Conservation (phyloP, 2,113 vertebrate genomes). For the Sinocyclocheilus anshuiensis region DNA sequence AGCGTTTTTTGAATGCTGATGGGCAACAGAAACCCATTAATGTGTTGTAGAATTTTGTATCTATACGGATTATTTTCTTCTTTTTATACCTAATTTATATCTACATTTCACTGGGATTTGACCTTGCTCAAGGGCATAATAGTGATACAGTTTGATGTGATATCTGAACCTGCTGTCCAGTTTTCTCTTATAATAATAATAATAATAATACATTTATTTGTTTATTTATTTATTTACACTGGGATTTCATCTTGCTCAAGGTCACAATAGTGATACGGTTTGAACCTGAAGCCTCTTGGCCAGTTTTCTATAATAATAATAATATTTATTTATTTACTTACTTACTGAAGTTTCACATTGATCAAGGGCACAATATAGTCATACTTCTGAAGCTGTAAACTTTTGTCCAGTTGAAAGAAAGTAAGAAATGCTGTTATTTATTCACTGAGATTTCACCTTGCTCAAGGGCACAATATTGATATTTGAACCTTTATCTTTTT, state of each 20-base stretch:
- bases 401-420: too few species aligned
- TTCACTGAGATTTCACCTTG: too few species aligned
- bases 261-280: not conserved
- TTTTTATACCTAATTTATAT: not conserved
- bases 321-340: too few species aligned
- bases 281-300: too few species aligned
- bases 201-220: not conserved
- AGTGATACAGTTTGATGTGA: not conserved
- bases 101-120: not conserved
- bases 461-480: too few species aligned
- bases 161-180: not conserved
- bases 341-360: too few species aligned
- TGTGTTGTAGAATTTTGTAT: slow-evolving; percentile 8
- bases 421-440: not conserved
- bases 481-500: too few species aligned
- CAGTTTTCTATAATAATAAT: too few species aligned
- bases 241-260: not conserved
- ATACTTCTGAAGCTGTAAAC: too few species aligned
- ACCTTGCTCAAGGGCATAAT: not conserved
- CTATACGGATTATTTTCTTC: not conserved
- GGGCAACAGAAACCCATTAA: slow-evolving; percentile 14
- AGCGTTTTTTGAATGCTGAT: slow-evolving; percentile 47
- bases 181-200: not conserved
- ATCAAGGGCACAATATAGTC: too few species aligned
- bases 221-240: not conserved